Evolutionary conservation across 2,113 vertebrate genomes (phyloP).

Genomic region (rabbit (Oryctolagus cuniculus)): DNA sequence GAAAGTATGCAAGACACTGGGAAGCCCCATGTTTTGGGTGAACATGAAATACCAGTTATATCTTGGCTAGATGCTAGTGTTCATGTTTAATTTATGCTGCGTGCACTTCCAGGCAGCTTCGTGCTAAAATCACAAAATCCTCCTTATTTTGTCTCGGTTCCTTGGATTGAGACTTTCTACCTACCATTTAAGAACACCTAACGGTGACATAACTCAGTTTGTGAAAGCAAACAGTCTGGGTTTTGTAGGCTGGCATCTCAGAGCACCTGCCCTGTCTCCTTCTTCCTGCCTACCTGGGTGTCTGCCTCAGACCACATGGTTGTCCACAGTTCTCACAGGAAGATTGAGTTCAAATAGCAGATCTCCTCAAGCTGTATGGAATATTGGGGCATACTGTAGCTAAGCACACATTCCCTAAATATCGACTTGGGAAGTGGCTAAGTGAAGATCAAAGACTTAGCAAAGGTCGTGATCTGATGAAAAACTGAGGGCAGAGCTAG

Average conservation of each 20-base stretch:
- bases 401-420: background rate
- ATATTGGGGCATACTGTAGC: background rate
- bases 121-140: background rate
- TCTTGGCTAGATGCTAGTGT: slow-evolving; percentile 18
- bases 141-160: background rate
- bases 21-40: background rate
- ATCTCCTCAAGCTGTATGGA: background rate
- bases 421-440: background rate
- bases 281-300: background rate
- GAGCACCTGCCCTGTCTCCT: background rate
- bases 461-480: background rate
- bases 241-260: background rate
- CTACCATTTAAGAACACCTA: background rate
- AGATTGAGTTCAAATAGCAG: background rate
- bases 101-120: background rate
- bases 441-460: background rate
- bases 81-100: slow-evolving; percentile 7
- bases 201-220: background rate
- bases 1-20: background rate
- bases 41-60: background rate
- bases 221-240: background rate
- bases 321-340: background rate
- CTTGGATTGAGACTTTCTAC: slow-evolving; percentile 9
- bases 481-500: background rate
- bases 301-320: background rate